Conservation (phyloP, 92 coral and sea anemone species). For the Bergia puertoricense region DNA sequence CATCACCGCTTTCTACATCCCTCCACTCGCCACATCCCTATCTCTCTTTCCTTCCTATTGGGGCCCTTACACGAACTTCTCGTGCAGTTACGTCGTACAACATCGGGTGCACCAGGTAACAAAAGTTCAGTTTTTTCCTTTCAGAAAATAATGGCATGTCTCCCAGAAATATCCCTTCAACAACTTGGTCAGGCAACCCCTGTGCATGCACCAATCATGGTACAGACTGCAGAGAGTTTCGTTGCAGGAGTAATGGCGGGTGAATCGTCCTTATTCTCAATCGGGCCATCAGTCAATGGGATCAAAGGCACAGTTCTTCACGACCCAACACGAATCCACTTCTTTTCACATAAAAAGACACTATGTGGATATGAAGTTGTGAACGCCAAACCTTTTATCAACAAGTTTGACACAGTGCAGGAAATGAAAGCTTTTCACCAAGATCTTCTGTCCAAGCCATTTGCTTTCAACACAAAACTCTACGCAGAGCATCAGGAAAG, state of each 20-base stretch:
- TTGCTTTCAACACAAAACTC: background rate
- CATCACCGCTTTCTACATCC: too few relatives aligned
- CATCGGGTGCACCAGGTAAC: too few relatives aligned
- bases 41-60: too few relatives aligned
- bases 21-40: too few relatives aligned
- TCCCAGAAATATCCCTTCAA: background rate
- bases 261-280: background rate
- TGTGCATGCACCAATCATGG: background rate
- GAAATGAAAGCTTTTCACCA: background rate
- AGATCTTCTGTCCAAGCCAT: background rate
- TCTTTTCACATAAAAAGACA: background rate
- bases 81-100: too few relatives aligned
- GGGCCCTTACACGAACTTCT: too few relatives aligned
- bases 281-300: background rate
- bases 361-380: background rate
- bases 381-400: background rate
- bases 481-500: background rate
- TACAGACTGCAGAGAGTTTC: background rate
- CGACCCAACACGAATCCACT: background rate
- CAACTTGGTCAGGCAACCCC: background rate
- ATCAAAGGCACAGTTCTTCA: background rate
- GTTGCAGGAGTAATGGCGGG: background rate
- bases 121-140: too few relatives aligned
- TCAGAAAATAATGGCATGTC: too few relatives aligned
- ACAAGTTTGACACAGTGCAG: background rate